A percentile compares a stretch with the other conserved stretches of the same genome.
phyloP scores from a whole-genome alignment of 2,797 vertebrate species.

The Lithobates sylvaticus region DNA sequence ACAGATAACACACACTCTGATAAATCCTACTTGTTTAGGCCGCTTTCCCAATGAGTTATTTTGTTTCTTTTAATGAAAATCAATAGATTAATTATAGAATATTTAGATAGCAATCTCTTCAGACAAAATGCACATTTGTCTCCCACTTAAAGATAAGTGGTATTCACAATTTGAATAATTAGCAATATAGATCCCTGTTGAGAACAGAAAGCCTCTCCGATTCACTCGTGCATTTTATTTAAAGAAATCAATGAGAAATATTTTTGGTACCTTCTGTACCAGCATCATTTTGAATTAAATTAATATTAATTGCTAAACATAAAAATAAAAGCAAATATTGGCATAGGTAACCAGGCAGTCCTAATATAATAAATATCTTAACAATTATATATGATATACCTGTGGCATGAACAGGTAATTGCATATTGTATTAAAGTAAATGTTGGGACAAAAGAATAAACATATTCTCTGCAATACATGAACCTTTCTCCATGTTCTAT shows the following conservation, averaged over 20 bases:
- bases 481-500: no score
- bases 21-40: conserved; percentile 39
- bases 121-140: conserved; percentile 49
- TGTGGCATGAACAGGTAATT: no score
- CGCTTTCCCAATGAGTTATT: conserved; percentile 40
- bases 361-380: no score
- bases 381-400: no score
- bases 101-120: conserved; percentile 56
- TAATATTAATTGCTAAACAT: conserved; percentile 4
- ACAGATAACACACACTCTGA: background rate
- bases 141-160: conserved; percentile 56
- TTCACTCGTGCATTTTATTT: conserved; percentile 31
- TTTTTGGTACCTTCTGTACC: conserved; percentile 7
- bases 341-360: no score
- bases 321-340: background rate
- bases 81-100: conserved; percentile 59
- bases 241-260: conserved; percentile 30
- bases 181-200: conserved; percentile 46
- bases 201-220: conserved; percentile 35
- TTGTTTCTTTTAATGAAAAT: conserved; percentile 52
- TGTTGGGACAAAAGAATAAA: no score
- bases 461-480: no score
- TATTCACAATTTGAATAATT: conserved; percentile 53
- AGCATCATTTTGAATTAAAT: background rate
- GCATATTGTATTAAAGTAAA: no score